phyloP scores from a whole-genome alignment of 2,113 vertebrate species.

The Drymodes brunneopygia region DNA sequence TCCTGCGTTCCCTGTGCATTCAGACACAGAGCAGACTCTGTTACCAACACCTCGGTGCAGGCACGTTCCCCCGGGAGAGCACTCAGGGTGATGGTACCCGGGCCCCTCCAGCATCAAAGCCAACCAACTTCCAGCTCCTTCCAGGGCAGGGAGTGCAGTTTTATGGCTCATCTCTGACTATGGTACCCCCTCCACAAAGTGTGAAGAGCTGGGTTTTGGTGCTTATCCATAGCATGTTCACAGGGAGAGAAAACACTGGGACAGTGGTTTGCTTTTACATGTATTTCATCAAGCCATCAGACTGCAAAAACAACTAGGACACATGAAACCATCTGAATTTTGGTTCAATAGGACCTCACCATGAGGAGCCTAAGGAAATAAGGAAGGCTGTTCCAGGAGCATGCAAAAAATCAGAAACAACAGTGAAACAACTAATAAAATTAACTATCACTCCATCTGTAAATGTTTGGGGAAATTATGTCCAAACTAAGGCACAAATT shows the following conservation, averaged over 20 bases:
- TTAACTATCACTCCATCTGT: neutral
- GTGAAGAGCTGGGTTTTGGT: neutral
- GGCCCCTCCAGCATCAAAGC: neutral
- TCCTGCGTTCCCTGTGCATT: neutral
- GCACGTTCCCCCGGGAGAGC: neutral
- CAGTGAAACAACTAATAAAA: neutral
- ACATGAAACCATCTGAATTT: neutral
- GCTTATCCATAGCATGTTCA: rapidly evolving
- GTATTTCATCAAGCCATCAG: neutral
- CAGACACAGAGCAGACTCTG: neutral
- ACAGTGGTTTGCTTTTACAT: neutral
- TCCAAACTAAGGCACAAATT: neutral
- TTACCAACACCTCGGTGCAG: neutral
- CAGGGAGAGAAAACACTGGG: neutral
- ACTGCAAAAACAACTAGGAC: neutral
- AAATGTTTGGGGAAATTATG: neutral
- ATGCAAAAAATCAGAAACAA: neutral
- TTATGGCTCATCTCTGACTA: neutral
- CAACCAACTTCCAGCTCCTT: neutral
- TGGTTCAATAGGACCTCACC: neutral
- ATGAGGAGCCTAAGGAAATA: neutral
- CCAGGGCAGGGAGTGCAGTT: neutral
- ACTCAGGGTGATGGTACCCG: neutral
- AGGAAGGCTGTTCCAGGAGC: rapidly evolving
- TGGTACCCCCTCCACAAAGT: rapidly evolving